These are phyloP conservation scores for Tetrao urogallus DNA, from an alignment of 2,113 vertebrate species.

Conservation along the genomic window DNA sequence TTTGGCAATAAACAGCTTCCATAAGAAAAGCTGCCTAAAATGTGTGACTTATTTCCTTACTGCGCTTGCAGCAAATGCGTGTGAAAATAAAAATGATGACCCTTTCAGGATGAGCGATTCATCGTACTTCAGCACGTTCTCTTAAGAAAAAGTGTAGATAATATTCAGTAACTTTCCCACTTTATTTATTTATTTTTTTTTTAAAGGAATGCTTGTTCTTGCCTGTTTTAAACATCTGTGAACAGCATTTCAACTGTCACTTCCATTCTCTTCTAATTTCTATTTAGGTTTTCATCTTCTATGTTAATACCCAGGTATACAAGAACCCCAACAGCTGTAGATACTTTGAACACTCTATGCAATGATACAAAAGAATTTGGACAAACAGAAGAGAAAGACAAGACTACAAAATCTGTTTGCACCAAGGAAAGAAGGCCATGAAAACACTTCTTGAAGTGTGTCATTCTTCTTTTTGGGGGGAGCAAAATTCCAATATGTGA, in stretches of 20 bases:
- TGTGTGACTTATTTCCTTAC: not conserved
- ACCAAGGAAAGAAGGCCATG: not conserved
- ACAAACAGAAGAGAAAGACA: not conserved
- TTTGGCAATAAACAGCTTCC: constrained; percentile 5
- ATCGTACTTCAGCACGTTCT: not conserved
- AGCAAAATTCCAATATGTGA: not conserved
- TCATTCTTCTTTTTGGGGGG: not conserved
- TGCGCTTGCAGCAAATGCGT: not conserved
- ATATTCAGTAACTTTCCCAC: not conserved
- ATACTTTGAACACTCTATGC: not conserved
- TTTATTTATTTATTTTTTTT: not conserved
- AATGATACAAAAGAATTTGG: not conserved
- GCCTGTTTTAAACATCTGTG: not conserved
- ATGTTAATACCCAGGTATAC: not conserved
- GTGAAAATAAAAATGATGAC: not conserved
- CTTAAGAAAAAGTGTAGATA: not conserved
- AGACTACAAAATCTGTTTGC: not conserved
- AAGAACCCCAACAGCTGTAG: not conserved
- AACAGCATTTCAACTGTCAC: not conserved
- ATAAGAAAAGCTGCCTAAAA: not conserved
- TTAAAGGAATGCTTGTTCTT: not conserved
- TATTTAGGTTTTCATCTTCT: not conserved
- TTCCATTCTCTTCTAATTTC: not conserved
- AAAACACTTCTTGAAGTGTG: not conserved
- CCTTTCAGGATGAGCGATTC: not conserved